phyloP scores from a whole-genome alignment of 1,140 invertebrate species.

The Plodia interpunctella region DNA sequence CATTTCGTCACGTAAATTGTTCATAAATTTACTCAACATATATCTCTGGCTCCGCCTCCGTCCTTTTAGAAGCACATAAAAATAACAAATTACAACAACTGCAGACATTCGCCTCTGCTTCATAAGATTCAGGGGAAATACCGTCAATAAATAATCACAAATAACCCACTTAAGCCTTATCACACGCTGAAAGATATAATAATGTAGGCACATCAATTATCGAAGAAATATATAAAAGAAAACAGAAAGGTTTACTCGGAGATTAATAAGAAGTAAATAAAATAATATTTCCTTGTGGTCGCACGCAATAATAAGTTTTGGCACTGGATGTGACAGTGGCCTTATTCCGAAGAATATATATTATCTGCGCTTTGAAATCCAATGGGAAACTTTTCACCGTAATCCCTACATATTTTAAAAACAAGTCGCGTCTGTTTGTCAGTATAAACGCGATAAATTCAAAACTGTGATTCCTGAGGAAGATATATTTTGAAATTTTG shows the following conservation, averaged over 20 bases:
- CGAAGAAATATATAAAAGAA: constrained; percentile 21
- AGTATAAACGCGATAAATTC: too few relatives aligned
- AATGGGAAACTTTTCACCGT: not conserved
- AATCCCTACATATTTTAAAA: not conserved
- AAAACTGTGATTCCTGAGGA: too few relatives aligned
- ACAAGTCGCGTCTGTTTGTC: too few relatives aligned
- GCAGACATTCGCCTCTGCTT: not conserved
- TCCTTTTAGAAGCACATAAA: not conserved
- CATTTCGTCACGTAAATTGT: not conserved
- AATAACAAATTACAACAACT: not conserved
- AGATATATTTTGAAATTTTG: too few relatives aligned
- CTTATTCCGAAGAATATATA: constrained; percentile 11
- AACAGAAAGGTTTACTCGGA: constrained; percentile 23
- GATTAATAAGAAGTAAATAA: constrained; percentile 36
- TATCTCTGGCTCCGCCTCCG: too few relatives aligned
- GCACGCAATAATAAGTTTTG: constrained; percentile 33
- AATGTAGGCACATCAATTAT: constrained; percentile 19
- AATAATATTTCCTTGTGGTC: constrained; percentile 27
- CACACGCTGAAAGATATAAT: constrained; percentile 13
- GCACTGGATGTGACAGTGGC: constrained; percentile 25
- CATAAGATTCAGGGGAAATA: not conserved
- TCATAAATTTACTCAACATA: not conserved
- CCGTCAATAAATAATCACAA: not conserved
- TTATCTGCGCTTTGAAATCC: not conserved
- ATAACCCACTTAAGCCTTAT: constrained; percentile 11